phyloP scores from a whole-genome alignment of 2,888 invertebrate genomes.

The Boloria selene region DNA sequence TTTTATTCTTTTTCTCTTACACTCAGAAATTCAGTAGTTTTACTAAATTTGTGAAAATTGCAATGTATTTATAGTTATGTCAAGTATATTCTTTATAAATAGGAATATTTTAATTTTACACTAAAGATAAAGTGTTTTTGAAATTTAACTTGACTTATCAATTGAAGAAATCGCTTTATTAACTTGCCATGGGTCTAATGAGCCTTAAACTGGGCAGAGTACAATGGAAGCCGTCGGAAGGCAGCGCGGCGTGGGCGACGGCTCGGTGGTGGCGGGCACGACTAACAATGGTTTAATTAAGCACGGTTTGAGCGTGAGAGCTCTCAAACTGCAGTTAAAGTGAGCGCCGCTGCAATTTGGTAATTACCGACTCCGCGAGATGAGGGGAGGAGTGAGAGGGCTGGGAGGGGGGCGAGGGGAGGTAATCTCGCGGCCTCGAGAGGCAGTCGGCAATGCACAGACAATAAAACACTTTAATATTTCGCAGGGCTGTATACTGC shows the following conservation, averaged over 20 bases:
- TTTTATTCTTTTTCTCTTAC: not conserved
- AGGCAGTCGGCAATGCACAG: slow-evolving; percentile 42
- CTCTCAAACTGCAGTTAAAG: slow-evolving; percentile 50
- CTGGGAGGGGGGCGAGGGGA: slow-evolving; percentile 26
- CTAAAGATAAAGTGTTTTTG: no score
- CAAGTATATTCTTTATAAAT: no score
- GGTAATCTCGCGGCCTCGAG: slow-evolving; percentile 47
- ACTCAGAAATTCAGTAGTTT: no score
- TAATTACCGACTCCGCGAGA: slow-evolving; percentile 48
- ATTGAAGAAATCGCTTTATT: not conserved
- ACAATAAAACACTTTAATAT: slow-evolving; percentile 44
- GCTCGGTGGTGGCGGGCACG: slow-evolving; percentile 29
- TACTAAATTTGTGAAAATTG: no score
- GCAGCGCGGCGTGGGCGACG: slow-evolving; percentile 7
- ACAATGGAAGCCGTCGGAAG: not conserved
- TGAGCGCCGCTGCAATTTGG: slow-evolving; percentile 54
- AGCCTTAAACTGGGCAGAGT: not conserved
- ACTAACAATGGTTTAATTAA: slow-evolving; percentile 61
- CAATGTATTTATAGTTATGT: no score
- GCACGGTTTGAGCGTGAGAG: slow-evolving; percentile 51
- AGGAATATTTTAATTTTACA: no score
- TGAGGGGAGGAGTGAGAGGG: slow-evolving; percentile 21
- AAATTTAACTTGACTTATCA: not conserved
- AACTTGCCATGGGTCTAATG: not conserved
- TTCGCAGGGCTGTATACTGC: slow-evolving; percentile 39